Conservation (phyloP, 2,888 invertebrate species). For the Heliothis peltigera region DNA sequence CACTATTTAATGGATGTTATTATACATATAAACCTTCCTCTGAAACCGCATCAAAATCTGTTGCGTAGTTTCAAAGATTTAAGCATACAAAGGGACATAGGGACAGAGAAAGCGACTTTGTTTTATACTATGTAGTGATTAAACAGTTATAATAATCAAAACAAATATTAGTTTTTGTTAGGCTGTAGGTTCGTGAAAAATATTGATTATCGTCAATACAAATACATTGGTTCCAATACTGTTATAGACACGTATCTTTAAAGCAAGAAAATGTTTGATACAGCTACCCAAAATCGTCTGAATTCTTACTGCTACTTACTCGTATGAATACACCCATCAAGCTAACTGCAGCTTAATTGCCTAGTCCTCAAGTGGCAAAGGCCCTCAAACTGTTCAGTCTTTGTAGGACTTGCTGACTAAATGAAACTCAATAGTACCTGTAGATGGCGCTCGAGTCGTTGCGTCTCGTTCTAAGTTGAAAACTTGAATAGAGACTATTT, state of each 20-base stretch:
- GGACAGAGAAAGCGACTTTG: no score
- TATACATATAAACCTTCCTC: no score
- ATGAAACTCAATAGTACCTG: constrained; percentile 1
- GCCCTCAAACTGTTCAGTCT: constrained; percentile 24
- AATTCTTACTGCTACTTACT: not conserved
- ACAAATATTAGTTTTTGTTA: no score
- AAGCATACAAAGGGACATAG: no score
- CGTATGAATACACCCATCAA: constrained; percentile 1
- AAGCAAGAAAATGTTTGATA: no score
- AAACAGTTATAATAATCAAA: no score
- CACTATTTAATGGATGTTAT: no score
- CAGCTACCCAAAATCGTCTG: not conserved
- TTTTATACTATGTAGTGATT: no score
- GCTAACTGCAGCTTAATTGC: constrained; percentile 9
- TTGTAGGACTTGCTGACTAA: constrained; percentile 5
- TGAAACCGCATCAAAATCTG: no score
- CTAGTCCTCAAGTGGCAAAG: constrained; percentile 8
- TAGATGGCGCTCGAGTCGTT: constrained; percentile 50
- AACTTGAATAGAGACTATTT: constrained; percentile 23
- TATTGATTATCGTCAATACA: not conserved
- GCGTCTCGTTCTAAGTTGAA: constrained; percentile 11
- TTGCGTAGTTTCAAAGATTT: no score
- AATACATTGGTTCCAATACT: no score
- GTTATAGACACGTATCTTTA: no score
- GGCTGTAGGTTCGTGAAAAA: not conserved